Conservation (phyloP, 2,113 vertebrate species). For the Scomber colias region DNA sequence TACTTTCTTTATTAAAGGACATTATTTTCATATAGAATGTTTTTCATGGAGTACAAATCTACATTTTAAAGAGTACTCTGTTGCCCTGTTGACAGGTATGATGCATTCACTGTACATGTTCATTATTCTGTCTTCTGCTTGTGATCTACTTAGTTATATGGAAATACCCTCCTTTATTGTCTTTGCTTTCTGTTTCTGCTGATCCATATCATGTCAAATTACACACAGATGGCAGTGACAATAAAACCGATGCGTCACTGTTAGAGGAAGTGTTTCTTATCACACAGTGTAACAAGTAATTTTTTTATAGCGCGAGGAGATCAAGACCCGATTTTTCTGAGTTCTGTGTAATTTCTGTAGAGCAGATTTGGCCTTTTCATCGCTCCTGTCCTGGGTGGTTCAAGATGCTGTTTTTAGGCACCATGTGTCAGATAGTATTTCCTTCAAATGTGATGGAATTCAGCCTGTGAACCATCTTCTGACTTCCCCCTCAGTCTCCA, state of each 20-base stretch:
- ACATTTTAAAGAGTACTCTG: not conserved
- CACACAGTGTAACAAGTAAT: not conserved
- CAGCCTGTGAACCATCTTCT: not conserved
- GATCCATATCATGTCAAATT: not conserved
- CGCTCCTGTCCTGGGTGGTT: not conserved
- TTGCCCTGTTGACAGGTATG: not conserved
- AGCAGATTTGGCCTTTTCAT: not conserved
- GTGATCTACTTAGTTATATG: too few relatives aligned
- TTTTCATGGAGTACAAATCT: not conserved
- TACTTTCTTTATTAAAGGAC: too few relatives aligned
- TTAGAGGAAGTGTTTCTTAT: slow-evolving; percentile 16
- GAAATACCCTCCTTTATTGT: too few relatives aligned
- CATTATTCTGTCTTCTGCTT: too few relatives aligned
- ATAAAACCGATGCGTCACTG: slow-evolving; percentile 1
- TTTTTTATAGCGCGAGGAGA: too few relatives aligned
- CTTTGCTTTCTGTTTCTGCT: not conserved
- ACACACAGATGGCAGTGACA: not conserved
- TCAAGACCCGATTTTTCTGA: too few relatives aligned
- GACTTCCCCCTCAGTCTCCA: too few relatives aligned
- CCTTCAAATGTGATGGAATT: not conserved
- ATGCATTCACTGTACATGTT: too few relatives aligned
- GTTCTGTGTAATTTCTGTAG: not conserved
- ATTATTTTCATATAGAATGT: too few relatives aligned
- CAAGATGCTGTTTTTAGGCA: too few relatives aligned
- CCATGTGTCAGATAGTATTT: too few relatives aligned